phyloP scores from a whole-genome alignment of 2,113 vertebrate species.

The Passer montanus region DNA sequence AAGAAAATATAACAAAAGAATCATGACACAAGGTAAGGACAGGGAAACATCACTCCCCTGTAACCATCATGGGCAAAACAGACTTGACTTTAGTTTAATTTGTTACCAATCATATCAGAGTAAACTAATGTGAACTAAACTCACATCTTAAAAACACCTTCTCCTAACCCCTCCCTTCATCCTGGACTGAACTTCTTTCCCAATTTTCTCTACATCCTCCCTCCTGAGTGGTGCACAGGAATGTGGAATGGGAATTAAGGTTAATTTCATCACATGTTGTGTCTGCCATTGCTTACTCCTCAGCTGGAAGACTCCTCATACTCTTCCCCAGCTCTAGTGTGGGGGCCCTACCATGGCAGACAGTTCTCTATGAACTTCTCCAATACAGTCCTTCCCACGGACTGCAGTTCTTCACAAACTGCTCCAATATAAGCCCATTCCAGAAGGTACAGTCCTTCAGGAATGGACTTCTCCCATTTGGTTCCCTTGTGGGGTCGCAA shows the following conservation, averaged over 20 bases:
- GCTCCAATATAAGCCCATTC: neutral
- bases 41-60: neutral
- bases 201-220: neutral
- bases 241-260: neutral
- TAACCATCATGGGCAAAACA: neutral
- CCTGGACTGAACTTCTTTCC: neutral
- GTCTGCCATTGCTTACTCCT: neutral
- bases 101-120: neutral
- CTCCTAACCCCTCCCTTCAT: rapidly evolving
- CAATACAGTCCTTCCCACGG: neutral
- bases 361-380: neutral
- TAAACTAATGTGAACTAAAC: neutral
- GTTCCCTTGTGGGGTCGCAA: neutral
- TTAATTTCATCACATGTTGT: neutral
- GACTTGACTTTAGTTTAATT: neutral
- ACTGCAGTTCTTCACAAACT: neutral
- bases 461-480: neutral
- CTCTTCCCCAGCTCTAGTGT: neutral
- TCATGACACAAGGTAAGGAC: neutral
- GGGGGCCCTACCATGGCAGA: neutral
- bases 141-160: neutral
- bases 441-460: neutral
- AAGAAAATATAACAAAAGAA: neutral
- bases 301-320: neutral
- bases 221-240: rapidly evolving